Base-by-base conservation (phyloP, 2,888 invertebrate species). In the Nephrotoma guestfalica region DNA sequence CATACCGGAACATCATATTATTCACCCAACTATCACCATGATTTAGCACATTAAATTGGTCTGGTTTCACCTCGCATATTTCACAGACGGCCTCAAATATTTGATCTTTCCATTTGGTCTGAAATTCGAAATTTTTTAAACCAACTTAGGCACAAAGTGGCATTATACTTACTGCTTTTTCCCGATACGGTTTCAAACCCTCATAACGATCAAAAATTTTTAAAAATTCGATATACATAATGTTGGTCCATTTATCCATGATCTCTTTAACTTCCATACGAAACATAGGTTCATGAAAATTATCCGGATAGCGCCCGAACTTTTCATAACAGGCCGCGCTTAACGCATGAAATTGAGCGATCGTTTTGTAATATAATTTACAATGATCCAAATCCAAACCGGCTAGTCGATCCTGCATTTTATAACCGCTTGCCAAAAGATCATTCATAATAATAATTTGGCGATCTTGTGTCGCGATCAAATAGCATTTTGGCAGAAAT, bases 361-460 rank as follows among this genome's bases (percentile, higher is more conserved):
- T 57, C n/a, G 51, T 57, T 57, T 57, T 57, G 15, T 57, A 57
- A 57, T 15, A 57, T 5, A 88, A 11, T 57, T 57, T 57, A 57
- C 51, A 57, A 7, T 57, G 51, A 15, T 57, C 51, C 51, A 57
- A 57, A 51, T 90, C 90, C 11, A 91, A 88, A 0, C 90, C 90
- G 0, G 88, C 88, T 51, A 90, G 51, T 6, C 91, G 90, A 88
- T 90, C 89, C 42, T 88, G 89, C 91, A 91, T 91, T 41, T 88
- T 88, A 87, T 88, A 91, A 0, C 90, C 90, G 13, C 40, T n/a
- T n/a, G 88, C 87, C n/a, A 89, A 90, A 0, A 91, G 88, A 88
- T 91, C 91, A 87, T 91, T 90, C 86, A 91, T 86, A 7, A 90
- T 89, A 6, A 91, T 90, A 0, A 91, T 88, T 11, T 89, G 89